Base-by-base conservation (phyloP, 2,113 vertebrate genomes). In the Gambusia affinis region DNA sequence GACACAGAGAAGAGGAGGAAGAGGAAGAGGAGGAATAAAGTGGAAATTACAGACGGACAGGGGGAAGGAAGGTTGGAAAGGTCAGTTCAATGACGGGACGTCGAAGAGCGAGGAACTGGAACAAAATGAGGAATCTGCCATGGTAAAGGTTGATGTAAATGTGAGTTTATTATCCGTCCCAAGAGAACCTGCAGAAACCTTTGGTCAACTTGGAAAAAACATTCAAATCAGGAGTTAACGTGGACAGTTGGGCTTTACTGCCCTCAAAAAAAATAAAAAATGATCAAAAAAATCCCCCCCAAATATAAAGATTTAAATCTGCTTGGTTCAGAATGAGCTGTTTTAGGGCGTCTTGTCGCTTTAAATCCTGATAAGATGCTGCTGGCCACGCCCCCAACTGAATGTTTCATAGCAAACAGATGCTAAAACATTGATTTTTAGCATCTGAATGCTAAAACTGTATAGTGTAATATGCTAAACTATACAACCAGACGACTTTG, bases 141-240 rank as follows among this genome's bases (percentile, higher is more conserved):
- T 5, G 15, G 5, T 1, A 22, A 47, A 44, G 4, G 70, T 64
- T 69, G 88, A 90, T 83, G 39, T 86, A 76, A 87, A 85, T 82
- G 83, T 85, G 85, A 7, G 60, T 66, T 30, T 17, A 65, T 24
- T 24, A 63, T 24, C 60, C 19, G 17, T 24, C 61, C 69, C 79
- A 70, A 29, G 10, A 73, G 77, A 3, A 54, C 79, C 67, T 77
- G 35, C 51, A 57, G 51, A 29, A 35, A 84, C 84, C 75, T 74
- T 81, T 39, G 76, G 60, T 54, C 86, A 86, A 88, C 87, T 89
- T 83, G 89, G 89, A 85, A 86, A 89, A 87, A 73, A 57, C 19
- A 78, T 80, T 75, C 83, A 84, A 80, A 39, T 51, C 37, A 60
- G 19, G 60, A 73, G 79, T 63, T 17, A 42, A 66, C 14, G 64